Conservation (phyloP, 2,797 vertebrate species). For the Sciurus carolinensis region DNA sequence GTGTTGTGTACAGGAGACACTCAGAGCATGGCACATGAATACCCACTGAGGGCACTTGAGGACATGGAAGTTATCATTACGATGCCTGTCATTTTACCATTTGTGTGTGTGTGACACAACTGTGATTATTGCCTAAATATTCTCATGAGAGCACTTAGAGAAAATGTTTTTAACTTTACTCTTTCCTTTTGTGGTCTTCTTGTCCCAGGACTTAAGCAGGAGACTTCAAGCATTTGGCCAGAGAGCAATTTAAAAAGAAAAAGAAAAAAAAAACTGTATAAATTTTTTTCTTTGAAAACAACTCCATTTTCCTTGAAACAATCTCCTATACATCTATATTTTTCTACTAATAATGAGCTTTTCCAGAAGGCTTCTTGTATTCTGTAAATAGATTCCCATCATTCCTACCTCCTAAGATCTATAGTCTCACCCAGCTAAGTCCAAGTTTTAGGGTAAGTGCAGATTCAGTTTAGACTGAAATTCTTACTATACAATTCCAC, state of each 20-base stretch:
- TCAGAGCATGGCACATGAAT: not conserved
- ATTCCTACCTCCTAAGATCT: not conserved
- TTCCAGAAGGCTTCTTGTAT: not conserved
- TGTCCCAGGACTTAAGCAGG: not conserved
- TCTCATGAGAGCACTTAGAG: not conserved
- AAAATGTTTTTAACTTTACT: not conserved
- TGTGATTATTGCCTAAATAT: not conserved
- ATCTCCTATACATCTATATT: not conserved
- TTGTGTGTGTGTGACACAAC: not conserved
- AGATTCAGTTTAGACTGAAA: not conserved
- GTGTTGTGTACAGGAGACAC: not conserved
- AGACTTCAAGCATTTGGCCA: slow-evolving; percentile 27
- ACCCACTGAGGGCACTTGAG: not conserved
- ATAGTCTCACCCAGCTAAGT: not conserved
- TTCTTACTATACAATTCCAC: not conserved
- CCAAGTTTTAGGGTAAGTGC: not conserved
- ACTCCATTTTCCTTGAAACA: slow-evolving; percentile 34
- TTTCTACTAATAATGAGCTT: not conserved
- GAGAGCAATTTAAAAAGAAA: not conserved
- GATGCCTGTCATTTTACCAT: not conserved
- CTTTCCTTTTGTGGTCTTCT: not conserved
- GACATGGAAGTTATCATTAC: not conserved
- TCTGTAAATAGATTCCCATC: not conserved
- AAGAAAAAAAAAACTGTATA: not conserved
- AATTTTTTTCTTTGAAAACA: slow-evolving; percentile 42